Evolutionary conservation across 1,140 invertebrate species (phyloP), one percentile per base, ranked within the genome.

Genomic region (Zaprionus gabonicus): DNA sequence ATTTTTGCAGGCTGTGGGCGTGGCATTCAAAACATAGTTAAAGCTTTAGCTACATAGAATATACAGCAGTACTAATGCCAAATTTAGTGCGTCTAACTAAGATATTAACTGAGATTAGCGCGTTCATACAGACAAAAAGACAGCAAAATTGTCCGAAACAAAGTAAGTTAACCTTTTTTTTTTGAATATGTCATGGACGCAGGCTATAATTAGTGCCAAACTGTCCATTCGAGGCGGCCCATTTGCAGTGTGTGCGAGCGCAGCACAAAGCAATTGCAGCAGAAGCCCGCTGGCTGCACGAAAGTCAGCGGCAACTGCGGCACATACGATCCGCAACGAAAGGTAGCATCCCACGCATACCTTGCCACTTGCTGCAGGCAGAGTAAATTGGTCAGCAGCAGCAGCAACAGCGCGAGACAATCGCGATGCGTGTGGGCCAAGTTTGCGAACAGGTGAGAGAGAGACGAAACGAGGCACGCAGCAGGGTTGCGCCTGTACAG

Each of bases 321-420:
- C 5, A 27, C 53, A 28, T 25, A 6, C 7, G 23, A 17, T 44
- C n/a, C 41, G 6, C 41, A n/a, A 44, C 15, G 41, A n/a, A 7
- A 44, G 41, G 41, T 6, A 17, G n/a, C 41, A n/a, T 3, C 0
- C 49, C 13, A 58, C 17, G 17, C 28, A 27, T 7, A n/a, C n/a
- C 1, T 17, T 58, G 64, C 10, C 46, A 62, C 56, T 57, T 57
- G 25, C 58, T 63, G 59, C 64, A 74, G 59, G 59, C 71, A 27
- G 53, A 69, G 74, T 78, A 78, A 78, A 74, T 78, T 67, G 70
- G 74, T 62, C 56, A 65, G 31, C 38, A 34, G 41, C n/a, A 17
- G 41, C n/a, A n/a, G n/a, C 41, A 6, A n/a, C 38, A n/a, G 38
- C 38, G 38, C 38, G 5, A 15, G 15, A 41, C 41, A 46, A 46